Evolutionary conservation across 2,113 vertebrate species (phyloP), one percentile per base, ranked within the genome.

Genomic region (Mustela nigripes): DNA sequence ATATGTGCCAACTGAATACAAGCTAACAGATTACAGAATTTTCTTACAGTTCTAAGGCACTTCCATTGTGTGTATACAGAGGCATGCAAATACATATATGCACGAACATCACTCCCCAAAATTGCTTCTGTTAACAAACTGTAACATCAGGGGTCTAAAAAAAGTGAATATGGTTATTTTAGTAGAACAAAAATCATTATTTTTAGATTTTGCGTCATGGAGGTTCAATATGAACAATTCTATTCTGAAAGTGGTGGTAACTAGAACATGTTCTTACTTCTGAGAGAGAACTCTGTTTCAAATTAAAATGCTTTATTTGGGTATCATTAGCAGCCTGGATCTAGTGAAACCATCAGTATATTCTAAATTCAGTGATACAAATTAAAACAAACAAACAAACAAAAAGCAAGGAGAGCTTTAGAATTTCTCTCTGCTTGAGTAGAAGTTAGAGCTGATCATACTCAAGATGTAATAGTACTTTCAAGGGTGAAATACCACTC

Each of bases 111-210:
- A 71, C 26, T 63, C 62, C 39, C 36, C 58, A 50, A 53, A 89
- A 78, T 14, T 45, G 33, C 26, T 92, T 84, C 62, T 63, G 21
- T 9, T 87, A 58, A 26, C 74, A 91, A 60, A 36, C 39, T 50
- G 58, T n/a, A 63, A 24, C 4, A 60, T 56, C 12, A 73, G 42
- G 53, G 78, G 4, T 28, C 42, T 53, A 62, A n/a, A 74, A 82
- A 74, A 88, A 85, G 6, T 71, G 7, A 67, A 11, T 79, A 4
- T 60, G 42, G 48, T n/a, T 73, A 63, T 19, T 63, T 93, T 56
- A 89, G 56, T 56, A 92, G 4, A 89, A 31, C 12, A 92, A 56
- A 92, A 62, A 82, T 83, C 62, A 83, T 76, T 92, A 14, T 71
- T 67, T 84, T 89, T 56, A 71, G 62, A 45, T 28, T 89, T 73